A percentile compares a stretch with the other conserved stretches of the same genome.
Conservation (phyloP, 2,888 invertebrate species). For the Campopleginae sp. region DNA sequence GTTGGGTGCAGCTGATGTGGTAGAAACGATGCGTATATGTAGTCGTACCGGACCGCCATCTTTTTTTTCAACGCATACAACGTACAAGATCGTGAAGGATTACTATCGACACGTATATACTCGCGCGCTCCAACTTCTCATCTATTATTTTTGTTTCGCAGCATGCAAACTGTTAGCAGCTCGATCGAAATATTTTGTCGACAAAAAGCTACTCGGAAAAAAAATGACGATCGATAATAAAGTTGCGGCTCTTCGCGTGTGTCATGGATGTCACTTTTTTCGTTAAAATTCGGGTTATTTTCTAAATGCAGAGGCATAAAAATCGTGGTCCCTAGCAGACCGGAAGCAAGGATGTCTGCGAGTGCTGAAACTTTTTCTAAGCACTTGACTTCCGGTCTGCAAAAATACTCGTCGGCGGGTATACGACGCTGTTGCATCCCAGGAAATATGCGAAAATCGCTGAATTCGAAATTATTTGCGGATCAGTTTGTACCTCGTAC, state of each 20-base stretch:
- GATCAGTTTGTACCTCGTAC: slow-evolving; percentile 1
- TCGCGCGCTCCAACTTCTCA: not conserved
- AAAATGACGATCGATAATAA: not conserved
- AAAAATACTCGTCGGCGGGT: slow-evolving; percentile 7
- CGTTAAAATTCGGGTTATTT: slow-evolving; percentile 1
- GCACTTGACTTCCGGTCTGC: slow-evolving; percentile 19
- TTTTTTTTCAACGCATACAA: slow-evolving; percentile 23
- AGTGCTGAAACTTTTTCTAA: not conserved
- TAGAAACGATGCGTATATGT: slow-evolving; percentile 43
- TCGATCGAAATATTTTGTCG: not conserved
- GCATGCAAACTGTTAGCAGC: not conserved
- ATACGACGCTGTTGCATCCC: slow-evolving; percentile 39
- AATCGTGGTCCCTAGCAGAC: not conserved
- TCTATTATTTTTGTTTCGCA: not conserved
- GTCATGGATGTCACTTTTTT: not conserved
- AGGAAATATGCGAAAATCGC: slow-evolving; percentile 3
- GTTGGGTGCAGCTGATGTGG: slow-evolving; percentile 43
- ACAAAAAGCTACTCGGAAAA: not conserved
- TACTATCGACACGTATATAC: slow-evolving; percentile 10
- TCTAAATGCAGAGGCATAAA: not conserved
- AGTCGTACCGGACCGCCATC: slow-evolving; percentile 51
- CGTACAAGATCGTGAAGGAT: slow-evolving; percentile 3
- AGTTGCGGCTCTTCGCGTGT: not conserved
- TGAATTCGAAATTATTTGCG: not conserved
- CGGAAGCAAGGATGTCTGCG: slow-evolving; percentile 25